Evolutionary conservation across 2,797 vertebrate genomes (phyloP), one percentile per base, ranked within the genome.

Genomic region (Florisuga fusca): DNA sequence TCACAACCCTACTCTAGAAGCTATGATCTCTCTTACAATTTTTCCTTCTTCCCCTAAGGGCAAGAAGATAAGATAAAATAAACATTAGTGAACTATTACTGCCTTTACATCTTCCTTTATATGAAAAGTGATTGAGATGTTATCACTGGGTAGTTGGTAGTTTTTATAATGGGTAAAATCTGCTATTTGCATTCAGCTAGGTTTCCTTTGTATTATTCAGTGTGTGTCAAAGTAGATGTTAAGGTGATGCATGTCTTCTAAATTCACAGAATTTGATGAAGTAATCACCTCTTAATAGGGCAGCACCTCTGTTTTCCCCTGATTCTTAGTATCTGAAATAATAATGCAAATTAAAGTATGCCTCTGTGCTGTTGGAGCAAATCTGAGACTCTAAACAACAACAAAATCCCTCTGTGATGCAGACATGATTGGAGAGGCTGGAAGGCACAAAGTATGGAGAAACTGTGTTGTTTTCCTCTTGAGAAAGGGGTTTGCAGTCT

Each of bases 401-500:
- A 15, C 13, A 74, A 73, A 93, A 84, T 45, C 63, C 31, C 34
- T 88, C 91, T 91, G 79, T 94, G 50, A 79, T 82, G 76, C 62
- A 88, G 71, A 84, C 8, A 0, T 54, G 74, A 75, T 21, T 76
- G 74, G 41, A 45, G 68, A 80, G 38, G 20, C 33, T 71, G 54
- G n/a, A 81, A 91, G 62, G 18, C 25, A 34, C 31, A 55, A 41
- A 82, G 48, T 46, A 73, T 48, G 50, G 34, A 89, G 48, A 22
- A 22, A 50, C 21, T 50, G 48, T 75, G 69, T 61, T 81, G 45
- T 77, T 92, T 94, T 92, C 46, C 25, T 80, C 16, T 61, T 48
- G 27, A 61, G 46, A 76, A 85, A 83, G 38, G 51, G 29, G 91
- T 95, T 96, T 89, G 67, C 61, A 43, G 72, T 80, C 48, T 86